A percentile compares a stretch with the other conserved stretches of the same genome.
Evolutionary conservation across 1,140 invertebrate genomes (phyloP).

Genomic region (Sesamia nonagrioides): DNA sequence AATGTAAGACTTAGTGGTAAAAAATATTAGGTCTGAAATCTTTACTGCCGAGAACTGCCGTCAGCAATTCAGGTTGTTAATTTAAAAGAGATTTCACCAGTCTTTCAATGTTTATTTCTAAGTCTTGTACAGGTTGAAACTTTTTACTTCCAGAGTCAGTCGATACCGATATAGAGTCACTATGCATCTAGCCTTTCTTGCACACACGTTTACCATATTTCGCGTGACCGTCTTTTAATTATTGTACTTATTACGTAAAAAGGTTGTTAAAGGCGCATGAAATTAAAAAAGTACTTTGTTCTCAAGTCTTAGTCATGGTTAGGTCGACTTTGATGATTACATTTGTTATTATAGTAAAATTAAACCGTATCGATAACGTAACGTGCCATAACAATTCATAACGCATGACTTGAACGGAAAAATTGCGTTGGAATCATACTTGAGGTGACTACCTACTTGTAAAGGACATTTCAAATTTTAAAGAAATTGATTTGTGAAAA

Average conservation of each 20-base stretch:
- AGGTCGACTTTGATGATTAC: neutral
- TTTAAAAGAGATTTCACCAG: no score
- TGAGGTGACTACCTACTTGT: neutral
- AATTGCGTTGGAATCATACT: constrained; percentile 2
- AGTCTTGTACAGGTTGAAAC: no score
- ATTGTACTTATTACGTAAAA: neutral
- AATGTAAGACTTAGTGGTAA: no score
- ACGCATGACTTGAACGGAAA: constrained; percentile 20
- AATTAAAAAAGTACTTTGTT: constrained; percentile 10
- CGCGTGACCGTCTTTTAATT: neutral
- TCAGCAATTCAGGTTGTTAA: no score
- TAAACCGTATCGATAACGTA: constrained; percentile 50
- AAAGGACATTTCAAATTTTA: neutral
- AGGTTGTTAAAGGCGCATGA: neutral
- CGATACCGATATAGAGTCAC: no score
- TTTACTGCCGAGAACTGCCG: no score
- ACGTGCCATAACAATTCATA: constrained; percentile 42
- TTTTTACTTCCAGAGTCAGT: no score
- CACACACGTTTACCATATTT: neutral
- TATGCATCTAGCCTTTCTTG: neutral
- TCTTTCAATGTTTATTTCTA: no score
- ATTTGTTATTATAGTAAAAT: constrained; percentile 42
- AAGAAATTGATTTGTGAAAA: constrained; percentile 4
- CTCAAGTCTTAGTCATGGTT: constrained; percentile 32
- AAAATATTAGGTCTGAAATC: no score